Conservation (phyloP, 2,797 vertebrate species). For the Pterois miles region DNA sequence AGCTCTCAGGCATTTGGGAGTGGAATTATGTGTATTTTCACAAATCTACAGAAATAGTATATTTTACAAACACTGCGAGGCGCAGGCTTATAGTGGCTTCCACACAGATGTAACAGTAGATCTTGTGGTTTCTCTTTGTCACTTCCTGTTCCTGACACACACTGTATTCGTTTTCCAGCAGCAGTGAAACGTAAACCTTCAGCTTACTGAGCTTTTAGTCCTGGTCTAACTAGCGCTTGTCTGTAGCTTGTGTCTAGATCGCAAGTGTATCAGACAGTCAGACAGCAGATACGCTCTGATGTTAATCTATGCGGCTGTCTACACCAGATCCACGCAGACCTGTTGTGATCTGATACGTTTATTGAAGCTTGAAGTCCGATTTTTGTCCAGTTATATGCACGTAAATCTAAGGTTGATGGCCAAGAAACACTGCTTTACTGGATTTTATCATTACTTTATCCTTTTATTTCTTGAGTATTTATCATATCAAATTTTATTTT, state of each 20-base stretch:
- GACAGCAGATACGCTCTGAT: no score
- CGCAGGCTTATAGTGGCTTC: neutral
- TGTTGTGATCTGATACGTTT: no score
- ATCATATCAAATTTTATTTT: no score
- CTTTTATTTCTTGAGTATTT: no score
- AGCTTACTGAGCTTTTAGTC: neutral
- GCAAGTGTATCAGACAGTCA: no score
- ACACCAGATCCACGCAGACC: no score
- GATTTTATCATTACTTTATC: no score
- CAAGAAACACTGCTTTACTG: no score
- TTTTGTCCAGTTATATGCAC: no score
- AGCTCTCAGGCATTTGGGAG: slow-evolving; percentile 1
- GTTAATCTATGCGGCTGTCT: no score
- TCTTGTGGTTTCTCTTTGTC: slow-evolving; percentile 10
- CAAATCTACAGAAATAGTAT: neutral
- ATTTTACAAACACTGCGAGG: slow-evolving; percentile 7
- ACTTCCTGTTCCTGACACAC: neutral
- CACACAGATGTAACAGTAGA: neutral
- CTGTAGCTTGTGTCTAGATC: neutral
- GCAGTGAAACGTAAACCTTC: neutral
- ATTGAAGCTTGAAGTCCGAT: no score
- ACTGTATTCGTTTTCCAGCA: neutral
- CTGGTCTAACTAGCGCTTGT: neutral
- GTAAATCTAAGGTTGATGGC: no score
- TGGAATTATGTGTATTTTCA: slow-evolving; percentile 14